Conservation (phyloP, 2,797 vertebrate species). For the Cossypha heuglini region DNA sequence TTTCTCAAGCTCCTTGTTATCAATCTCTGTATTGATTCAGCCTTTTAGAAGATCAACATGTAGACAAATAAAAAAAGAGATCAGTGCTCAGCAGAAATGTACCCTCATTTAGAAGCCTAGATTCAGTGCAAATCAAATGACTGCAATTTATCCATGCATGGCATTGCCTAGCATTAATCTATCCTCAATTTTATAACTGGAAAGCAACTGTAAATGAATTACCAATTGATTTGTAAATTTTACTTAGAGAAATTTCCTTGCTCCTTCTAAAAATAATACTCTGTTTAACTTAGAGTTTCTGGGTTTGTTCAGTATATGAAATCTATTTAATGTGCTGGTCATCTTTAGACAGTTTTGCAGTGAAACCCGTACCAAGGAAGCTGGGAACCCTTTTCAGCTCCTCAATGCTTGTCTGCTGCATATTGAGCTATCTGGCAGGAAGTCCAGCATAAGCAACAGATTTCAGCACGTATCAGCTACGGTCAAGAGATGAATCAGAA, state of each 20-base stretch:
- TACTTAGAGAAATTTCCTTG: neutral
- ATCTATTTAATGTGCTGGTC: neutral
- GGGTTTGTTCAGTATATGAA: neutral
- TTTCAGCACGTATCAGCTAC: neutral
- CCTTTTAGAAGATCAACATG: neutral
- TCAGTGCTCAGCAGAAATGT: neutral
- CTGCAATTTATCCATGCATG: constrained; percentile 6
- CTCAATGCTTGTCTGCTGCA: neutral
- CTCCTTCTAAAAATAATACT: neutral
- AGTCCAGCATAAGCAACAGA: neutral
- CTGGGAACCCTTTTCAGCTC: neutral
- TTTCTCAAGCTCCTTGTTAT: neutral
- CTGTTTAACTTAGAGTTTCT: neutral
- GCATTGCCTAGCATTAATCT: neutral
- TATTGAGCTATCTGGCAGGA: neutral
- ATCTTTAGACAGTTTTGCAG: neutral
- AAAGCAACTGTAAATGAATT: constrained; percentile 11
- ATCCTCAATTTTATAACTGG: neutral
- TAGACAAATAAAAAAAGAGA: neutral
- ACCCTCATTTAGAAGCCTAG: neutral
- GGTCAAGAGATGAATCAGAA: neutral
- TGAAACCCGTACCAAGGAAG: neutral
- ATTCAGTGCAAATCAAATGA: neutral
- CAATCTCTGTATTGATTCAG: neutral
- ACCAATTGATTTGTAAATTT: constrained; percentile 1